Percentiles rank a stretch among this genome's conserved stretches.
Conservation (phyloP, 1,140 invertebrate species). For the Ericerus pela region DNA sequence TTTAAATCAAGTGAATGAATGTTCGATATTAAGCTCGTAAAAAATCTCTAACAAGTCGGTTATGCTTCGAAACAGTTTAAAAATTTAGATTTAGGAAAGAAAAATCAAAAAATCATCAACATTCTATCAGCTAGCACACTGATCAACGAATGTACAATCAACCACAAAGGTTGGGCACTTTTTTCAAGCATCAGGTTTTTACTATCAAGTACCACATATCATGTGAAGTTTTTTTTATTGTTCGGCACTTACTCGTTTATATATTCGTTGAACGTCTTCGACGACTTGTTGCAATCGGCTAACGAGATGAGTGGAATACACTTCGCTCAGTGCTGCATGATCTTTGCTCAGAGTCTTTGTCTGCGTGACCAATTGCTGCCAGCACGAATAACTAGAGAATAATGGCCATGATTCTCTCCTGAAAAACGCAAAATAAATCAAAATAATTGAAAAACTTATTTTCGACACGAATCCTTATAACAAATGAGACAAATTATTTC, state of each 20-base stretch:
- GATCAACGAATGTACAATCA: background rate
- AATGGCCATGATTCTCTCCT: constrained; percentile 86
- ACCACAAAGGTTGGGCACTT: background rate
- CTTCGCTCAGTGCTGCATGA: constrained; percentile 71
- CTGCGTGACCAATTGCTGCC: constrained; percentile 75
- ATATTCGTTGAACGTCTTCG: constrained; percentile 80
- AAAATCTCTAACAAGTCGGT: no score
- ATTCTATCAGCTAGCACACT: no score
- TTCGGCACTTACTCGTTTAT: constrained; percentile 50
- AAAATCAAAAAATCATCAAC: no score
- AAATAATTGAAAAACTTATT: no score
- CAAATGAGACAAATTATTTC: no score
- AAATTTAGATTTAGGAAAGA: no score
- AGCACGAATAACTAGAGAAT: constrained; percentile 79
- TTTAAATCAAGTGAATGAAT: no score
- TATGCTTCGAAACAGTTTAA: no score
- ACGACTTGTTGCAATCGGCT: constrained; percentile 66
- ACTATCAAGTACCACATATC: background rate
- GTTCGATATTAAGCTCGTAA: no score
- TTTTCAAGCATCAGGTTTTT: background rate
- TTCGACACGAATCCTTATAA: no score
- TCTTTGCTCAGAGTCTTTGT: constrained; percentile 76
- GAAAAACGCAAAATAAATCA: no score
- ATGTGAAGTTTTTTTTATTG: background rate
- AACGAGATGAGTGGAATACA: constrained; percentile 73